A percentile compares a stretch with the other conserved stretches of the same genome.
These are phyloP conservation scores for Gallinago solitaria DNA, from an alignment of 2,797 vertebrate species.

Conservation along the genomic window DNA sequence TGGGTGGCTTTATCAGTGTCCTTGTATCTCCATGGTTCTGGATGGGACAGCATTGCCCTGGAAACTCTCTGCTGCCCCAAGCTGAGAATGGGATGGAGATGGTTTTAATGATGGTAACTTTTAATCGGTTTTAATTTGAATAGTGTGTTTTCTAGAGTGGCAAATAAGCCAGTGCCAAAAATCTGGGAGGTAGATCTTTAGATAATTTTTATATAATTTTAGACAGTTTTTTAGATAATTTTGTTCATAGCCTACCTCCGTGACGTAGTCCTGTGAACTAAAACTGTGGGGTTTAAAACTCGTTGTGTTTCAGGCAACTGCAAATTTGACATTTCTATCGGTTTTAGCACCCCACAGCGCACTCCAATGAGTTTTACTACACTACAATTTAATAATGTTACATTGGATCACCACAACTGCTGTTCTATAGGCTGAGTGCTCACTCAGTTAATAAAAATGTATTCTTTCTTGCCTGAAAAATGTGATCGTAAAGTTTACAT, in stretches of 20 bases:
- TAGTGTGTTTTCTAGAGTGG: not conserved
- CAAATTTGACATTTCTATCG: not conserved
- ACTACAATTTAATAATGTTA: not conserved
- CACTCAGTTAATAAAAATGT: not conserved
- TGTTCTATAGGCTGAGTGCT: not conserved
- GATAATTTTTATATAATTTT: too few relatives aligned
- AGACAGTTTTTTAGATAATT: not conserved
- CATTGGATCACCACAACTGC: not conserved
- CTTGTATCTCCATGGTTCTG: not conserved
- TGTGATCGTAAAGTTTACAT: not conserved
- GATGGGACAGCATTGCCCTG: not conserved
- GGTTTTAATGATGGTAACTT: not conserved
- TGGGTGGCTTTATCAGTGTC: not conserved
- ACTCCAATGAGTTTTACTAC: not conserved
- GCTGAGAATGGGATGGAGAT: not conserved
- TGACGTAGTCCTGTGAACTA: not conserved
- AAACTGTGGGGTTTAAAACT: not conserved
- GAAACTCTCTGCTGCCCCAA: not conserved
- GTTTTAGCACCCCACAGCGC: not conserved
- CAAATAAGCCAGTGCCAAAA: not conserved
- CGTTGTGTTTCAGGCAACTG: not conserved
- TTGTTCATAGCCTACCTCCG: not conserved
- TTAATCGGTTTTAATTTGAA: not conserved
- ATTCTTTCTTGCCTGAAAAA: not conserved
- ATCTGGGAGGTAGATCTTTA: not conserved